Base-by-base conservation (phyloP, 2,797 vertebrate genomes). In the Myotis myotis region DNA sequence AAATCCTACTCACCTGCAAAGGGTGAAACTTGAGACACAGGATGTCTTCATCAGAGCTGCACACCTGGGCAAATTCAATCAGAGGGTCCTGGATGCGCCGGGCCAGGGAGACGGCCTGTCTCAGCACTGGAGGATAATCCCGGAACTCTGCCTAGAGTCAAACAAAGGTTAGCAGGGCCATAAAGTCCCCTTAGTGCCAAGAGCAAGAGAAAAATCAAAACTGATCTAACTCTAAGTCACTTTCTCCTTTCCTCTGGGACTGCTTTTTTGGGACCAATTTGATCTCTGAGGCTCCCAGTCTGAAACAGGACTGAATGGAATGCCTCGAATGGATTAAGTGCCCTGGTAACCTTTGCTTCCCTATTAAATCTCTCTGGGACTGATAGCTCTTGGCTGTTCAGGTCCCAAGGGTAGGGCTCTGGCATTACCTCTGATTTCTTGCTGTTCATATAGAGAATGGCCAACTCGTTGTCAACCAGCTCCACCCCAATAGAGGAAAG, bases 361-460 rank as follows among this genome's bases (percentile, higher is more conserved):
- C 44, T 85, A 72, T 23, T 82, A 17, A 88, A 33, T 64, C 4
- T 86, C 38, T 44, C 23, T 70, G 28, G 41, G 49, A 81, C n/a
- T 76, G 83, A 51, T 0, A 92, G 74, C 30, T 93, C 47, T 85
- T 28, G 22, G 53, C 38, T 72, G 41, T 79, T 19, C 10, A 78
- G 33, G 9, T n/a, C 36, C n/a, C 66, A 51, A 64, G n/a, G 62
- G 30, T 17, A 12, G 70, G 70, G 33, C 28, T 72, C 49, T 41
- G 64, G 60, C 38, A 20, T 98, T 96, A 99, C 99, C 99, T 99
- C 99, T 6, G 99, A 99, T 95, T 99, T 99, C 97, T 99, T 99
- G 98, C 99, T 99, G 98, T 99, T 99, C 99, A 99, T 99, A 97
- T 99, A 99, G n/a, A 99, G 98, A 6, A 99, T 99, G 76, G 99